Base-by-base conservation (phyloP, 2,797 vertebrate genomes). In the Naso thynnoides region DNA sequence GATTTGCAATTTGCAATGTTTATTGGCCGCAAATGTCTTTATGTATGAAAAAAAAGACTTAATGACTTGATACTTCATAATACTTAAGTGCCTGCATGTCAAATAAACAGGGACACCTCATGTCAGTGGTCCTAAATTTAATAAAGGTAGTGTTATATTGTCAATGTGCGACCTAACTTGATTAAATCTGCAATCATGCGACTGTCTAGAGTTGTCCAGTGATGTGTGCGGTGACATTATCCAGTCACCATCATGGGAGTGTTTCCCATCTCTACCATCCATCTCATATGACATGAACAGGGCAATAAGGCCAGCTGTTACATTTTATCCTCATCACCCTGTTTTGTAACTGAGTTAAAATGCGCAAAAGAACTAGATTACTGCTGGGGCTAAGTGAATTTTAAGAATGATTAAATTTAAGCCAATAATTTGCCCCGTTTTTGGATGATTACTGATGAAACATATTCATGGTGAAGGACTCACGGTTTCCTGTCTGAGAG, bases 391-490 rank as follows among this genome's bases (percentile, higher is more conserved):
- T 31, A 2, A 33, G 8, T 18, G 2, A 0, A 57, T 57, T 62
- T 8, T n/a, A 3, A 19, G 6, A 0, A 11, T 11, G 27, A 15
- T 70, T 9, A 50, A 55, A 65, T 50, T 24, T 2, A 44, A 16
- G 31, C 39, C 8, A 38, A 26, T 14, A 23, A 15, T 45, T 56
- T 44, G 15, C 14, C 16, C 10, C 23, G 16, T 42, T 50, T 45
- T 52, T 48, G 50, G 21, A 21, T n/a, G 11, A 82, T 58, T 50
- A n/a, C n/a, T 79, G 50, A 47, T 19, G 19, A 54, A 64, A 44
- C 4, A 14, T 4, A n/a, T 64, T 52, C 36, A 73, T 29, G 13
- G 41, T n/a, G 5, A 8, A 8, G 18, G 16, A 7, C 42, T 45
- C 42, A 8, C n/a, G 1, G 15, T 16, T 33, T 57, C 15, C 14